Conservation (phyloP, 2,888 invertebrate genomes). For the Agrotis segetum region DNA sequence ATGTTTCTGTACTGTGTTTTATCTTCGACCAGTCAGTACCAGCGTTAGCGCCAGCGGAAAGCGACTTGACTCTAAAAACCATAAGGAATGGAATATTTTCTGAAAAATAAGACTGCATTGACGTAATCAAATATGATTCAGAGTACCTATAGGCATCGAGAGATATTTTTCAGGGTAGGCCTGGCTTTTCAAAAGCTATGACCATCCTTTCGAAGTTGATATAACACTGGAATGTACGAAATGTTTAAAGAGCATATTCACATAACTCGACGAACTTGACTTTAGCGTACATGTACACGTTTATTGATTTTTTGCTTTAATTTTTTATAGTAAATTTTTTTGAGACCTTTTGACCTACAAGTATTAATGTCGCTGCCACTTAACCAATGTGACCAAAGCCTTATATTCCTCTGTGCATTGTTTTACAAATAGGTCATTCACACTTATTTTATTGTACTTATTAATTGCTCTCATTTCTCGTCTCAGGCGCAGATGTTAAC, state of each 20-base stretch:
- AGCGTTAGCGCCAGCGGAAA: background rate
- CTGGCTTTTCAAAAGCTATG: too few relatives aligned
- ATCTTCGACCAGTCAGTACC: background rate
- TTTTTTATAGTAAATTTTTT: too few relatives aligned
- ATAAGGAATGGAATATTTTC: too few relatives aligned
- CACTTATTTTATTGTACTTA: slow-evolving; percentile 38
- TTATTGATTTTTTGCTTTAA: too few relatives aligned
- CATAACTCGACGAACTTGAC: too few relatives aligned
- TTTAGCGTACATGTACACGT: too few relatives aligned
- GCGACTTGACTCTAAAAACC: background rate
- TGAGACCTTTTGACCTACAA: too few relatives aligned
- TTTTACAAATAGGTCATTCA: slow-evolving; percentile 52
- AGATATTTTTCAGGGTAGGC: too few relatives aligned
- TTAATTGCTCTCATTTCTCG: slow-evolving; percentile 18
- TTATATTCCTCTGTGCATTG: slow-evolving; percentile 16
- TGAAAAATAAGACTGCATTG: background rate
- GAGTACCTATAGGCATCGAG: too few relatives aligned
- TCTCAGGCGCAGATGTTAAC: slow-evolving; percentile 12
- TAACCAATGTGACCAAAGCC: background rate
- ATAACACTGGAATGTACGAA: too few relatives aligned
- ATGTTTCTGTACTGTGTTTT: slow-evolving; percentile 40
- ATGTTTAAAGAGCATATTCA: too few relatives aligned
- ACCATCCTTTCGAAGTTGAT: too few relatives aligned
- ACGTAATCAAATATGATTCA: background rate
- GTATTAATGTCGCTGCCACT: slow-evolving; percentile 9